Percentiles rank a stretch among this genome's conserved stretches.
These are phyloP conservation scores for Trematomus loennbergii DNA, from an alignment of 2,113 vertebrate genomes.

Conservation along the genomic window DNA sequence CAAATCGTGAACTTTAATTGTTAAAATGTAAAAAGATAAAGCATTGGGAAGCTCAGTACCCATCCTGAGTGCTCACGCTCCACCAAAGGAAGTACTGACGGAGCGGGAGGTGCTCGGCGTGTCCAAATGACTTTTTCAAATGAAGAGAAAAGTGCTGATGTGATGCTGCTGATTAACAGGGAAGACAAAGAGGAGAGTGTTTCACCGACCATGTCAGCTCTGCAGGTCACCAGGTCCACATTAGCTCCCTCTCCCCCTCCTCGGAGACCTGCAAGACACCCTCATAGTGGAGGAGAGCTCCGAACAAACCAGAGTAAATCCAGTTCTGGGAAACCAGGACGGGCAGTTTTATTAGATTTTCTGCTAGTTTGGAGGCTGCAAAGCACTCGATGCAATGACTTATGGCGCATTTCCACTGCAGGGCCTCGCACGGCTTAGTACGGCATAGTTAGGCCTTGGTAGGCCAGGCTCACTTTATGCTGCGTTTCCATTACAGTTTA, in stretches of 20 bases:
- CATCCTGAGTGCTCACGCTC: slow-evolving; percentile 14
- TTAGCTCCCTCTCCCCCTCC: neutral
- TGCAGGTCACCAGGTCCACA: slow-evolving; percentile 4
- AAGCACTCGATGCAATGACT: neutral
- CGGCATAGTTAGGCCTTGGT: too few relatives aligned
- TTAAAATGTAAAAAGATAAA: too few relatives aligned
- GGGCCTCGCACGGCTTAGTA: too few relatives aligned
- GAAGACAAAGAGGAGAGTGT: neutral
- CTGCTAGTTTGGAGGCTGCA: slow-evolving; percentile 12
- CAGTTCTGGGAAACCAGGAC: neutral
- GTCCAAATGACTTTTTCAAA: slow-evolving; percentile 1
- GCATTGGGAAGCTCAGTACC: neutral
- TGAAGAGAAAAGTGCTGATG: neutral
- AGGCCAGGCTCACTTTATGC: too few relatives aligned
- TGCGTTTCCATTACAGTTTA: too few relatives aligned
- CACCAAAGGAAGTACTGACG: neutral
- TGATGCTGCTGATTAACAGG: slow-evolving; percentile 6
- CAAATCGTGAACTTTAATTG: too few relatives aligned
- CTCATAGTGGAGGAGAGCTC: neutral
- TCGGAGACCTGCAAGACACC: neutral
- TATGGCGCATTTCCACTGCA: too few relatives aligned
- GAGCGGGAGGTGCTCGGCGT: neutral
- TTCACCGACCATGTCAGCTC: slow-evolving; percentile 8
- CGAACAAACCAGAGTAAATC: slow-evolving; percentile 29
- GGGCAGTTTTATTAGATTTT: slow-evolving; percentile 18